A percentile compares a stretch with the other conserved stretches of the same genome.
These are phyloP conservation scores for Sinotaia quadrata DNA, from an alignment of 2,888 invertebrate genomes.

Conservation along the genomic window DNA sequence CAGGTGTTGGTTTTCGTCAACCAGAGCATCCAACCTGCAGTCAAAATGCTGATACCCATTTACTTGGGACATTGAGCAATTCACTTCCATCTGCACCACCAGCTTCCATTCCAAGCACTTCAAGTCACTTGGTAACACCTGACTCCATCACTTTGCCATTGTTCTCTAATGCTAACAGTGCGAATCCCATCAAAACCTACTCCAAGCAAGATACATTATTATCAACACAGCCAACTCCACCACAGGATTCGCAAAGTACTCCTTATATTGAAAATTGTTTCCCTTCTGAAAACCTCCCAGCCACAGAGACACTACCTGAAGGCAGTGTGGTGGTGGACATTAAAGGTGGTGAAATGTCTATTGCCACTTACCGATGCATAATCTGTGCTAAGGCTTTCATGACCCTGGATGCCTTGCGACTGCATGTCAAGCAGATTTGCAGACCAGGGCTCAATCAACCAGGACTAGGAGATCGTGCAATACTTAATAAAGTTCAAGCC, in stretches of 20 bases:
- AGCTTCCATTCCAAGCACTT: too few species aligned
- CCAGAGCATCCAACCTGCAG: too few species aligned
- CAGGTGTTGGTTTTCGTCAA: too few species aligned
- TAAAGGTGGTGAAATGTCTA: slow-evolving; percentile 26
- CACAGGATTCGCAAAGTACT: not conserved
- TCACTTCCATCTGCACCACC: too few species aligned
- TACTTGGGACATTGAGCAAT: too few species aligned
- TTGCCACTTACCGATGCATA: slow-evolving; percentile 43
- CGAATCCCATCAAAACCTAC: not conserved
- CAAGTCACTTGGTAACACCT: too few species aligned
- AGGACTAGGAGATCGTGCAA: slow-evolving; percentile 25
- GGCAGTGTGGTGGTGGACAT: slow-evolving; percentile 30
- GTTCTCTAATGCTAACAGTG: too few species aligned
- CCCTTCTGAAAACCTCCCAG: too few species aligned
- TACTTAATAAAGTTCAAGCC: slow-evolving; percentile 32
- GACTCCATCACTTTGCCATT: too few species aligned
- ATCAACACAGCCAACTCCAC: too few species aligned
- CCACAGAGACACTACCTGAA: slow-evolving; percentile 4
- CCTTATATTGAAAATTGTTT: too few species aligned
- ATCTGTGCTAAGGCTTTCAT: slow-evolving; percentile 44
- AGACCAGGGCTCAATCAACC: slow-evolving; percentile 34
- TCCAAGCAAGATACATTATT: not conserved
- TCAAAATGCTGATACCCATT: too few species aligned
- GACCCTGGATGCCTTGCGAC: slow-evolving; percentile 39
- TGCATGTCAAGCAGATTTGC: slow-evolving; percentile 46